Evolutionary conservation across 2,797 vertebrate genomes (phyloP).

Genomic region (Hylomyscus alleni): DNA sequence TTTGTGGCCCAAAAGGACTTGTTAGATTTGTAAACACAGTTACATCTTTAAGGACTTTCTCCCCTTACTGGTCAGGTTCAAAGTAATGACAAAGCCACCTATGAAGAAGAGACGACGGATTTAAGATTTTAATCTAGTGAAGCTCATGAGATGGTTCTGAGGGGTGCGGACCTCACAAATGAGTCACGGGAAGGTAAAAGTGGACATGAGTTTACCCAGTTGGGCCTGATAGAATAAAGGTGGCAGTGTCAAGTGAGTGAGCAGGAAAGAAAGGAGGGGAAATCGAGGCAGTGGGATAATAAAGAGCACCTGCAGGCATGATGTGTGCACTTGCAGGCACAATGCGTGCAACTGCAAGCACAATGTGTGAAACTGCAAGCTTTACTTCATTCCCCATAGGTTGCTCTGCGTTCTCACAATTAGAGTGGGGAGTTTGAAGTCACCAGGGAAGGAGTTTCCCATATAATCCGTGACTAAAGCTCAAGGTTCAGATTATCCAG

Average conservation of each 20-base stretch:
- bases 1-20: slow-evolving; percentile 42
- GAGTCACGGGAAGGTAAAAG: background rate
- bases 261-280: background rate
- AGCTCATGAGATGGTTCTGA: background rate
- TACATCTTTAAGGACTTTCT: background rate
- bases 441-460: background rate
- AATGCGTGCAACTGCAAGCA: background rate
- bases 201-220: background rate
- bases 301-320: background rate
- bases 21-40: slow-evolving; percentile 49
- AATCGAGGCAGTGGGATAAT: background rate
- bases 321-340: background rate
- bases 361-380: background rate
- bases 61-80: slow-evolving; percentile 31
- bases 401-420: background rate
- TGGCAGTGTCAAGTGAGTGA: background rate
- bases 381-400: fast-evolving
- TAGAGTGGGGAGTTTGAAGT: background rate
- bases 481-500: background rate
- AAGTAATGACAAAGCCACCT: slow-evolving; percentile 15
- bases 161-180: background rate
- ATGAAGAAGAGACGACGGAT: background rate
- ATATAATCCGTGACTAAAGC: background rate
- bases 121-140: slow-evolving; percentile 54
- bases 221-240: background rate